Evolutionary conservation across 23 tunicate species (phyloP).

Genomic region (Ciona savignyi): DNA sequence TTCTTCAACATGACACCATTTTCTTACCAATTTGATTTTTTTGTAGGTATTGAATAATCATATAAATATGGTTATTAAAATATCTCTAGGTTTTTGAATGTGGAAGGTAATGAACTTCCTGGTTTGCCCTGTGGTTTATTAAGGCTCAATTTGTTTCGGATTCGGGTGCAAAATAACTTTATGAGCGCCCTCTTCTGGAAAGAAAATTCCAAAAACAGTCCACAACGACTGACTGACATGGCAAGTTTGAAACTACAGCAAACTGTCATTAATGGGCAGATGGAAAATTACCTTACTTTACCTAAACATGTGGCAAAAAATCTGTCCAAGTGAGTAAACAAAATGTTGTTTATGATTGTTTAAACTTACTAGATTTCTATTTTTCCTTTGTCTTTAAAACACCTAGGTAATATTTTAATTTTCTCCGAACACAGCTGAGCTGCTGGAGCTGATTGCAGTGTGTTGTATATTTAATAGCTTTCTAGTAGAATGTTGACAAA

Average conservation of each 20-base stretch:
- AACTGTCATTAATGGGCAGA: constrained; percentile 9
- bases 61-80: no score
- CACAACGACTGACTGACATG: constrained; percentile 74
- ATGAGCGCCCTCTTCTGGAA: constrained; percentile 85
- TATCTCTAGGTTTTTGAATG: constrained; percentile 52
- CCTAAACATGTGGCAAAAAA: constrained; percentile 7
- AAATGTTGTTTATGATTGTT: constrained; percentile 46
- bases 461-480: no score
- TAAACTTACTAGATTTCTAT: no score
- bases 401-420: no score
- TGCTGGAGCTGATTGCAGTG: no score
- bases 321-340: constrained; percentile 6
- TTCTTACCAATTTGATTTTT: no score
- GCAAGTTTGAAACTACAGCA: constrained; percentile 24
- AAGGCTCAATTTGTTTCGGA: constrained; percentile 46
- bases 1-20: no score
- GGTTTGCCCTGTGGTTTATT: constrained; percentile 79
- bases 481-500: no score
- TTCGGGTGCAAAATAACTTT: constrained; percentile 68
- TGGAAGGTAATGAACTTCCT: constrained; percentile 85
- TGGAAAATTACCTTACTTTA: constrained; percentile 14
- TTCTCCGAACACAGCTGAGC: no score
- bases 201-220: constrained; percentile 78
- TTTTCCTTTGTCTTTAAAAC: no score
- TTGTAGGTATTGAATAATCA: no score